Conservation (phyloP, 2,113 vertebrate genomes). For the Chionomys nivalis region DNA sequence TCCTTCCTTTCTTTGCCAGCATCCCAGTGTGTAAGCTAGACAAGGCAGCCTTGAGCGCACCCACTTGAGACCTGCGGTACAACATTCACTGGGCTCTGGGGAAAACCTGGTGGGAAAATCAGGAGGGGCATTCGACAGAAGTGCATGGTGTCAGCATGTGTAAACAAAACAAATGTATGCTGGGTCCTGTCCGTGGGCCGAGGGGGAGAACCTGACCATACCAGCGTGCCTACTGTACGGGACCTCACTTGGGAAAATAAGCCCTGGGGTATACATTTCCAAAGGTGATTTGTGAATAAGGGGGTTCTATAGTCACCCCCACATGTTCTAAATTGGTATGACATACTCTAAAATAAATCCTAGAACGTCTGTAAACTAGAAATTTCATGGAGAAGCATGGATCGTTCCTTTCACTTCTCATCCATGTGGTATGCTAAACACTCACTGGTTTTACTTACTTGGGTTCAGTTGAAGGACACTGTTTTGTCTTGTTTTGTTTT, state of each 20-base stretch:
- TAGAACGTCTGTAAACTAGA: neutral
- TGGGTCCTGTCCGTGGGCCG: slow-evolving; percentile 18
- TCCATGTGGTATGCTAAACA: too few relatives aligned
- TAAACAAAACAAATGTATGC: slow-evolving; percentile 5
- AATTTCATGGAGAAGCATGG: neutral
- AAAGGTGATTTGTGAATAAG: slow-evolving; percentile 62
- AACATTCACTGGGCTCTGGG: neutral
- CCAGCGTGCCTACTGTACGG: slow-evolving; percentile 57
- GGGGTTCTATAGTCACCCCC: neutral
- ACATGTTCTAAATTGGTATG: neutral
- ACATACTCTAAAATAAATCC: neutral
- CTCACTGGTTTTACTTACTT: neutral
- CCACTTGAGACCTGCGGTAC: neutral
- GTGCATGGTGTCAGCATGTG: neutral
- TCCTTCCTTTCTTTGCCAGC: neutral
- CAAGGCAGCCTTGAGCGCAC: neutral
- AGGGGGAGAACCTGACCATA: slow-evolving; percentile 38
- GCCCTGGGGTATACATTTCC: slow-evolving; percentile 47
- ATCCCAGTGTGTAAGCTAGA: neutral
- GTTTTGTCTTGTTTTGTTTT: neutral
- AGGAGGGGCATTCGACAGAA: neutral
- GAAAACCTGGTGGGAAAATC: neutral
- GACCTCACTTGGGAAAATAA: slow-evolving; percentile 65
- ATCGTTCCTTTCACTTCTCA: neutral
- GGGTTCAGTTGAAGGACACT: neutral